Percentiles rank a stretch among this genome's conserved stretches.
These are phyloP conservation scores for Acanthosepion pharaonis DNA, from an alignment of 2,888 invertebrate species.

Conservation along the genomic window DNA sequence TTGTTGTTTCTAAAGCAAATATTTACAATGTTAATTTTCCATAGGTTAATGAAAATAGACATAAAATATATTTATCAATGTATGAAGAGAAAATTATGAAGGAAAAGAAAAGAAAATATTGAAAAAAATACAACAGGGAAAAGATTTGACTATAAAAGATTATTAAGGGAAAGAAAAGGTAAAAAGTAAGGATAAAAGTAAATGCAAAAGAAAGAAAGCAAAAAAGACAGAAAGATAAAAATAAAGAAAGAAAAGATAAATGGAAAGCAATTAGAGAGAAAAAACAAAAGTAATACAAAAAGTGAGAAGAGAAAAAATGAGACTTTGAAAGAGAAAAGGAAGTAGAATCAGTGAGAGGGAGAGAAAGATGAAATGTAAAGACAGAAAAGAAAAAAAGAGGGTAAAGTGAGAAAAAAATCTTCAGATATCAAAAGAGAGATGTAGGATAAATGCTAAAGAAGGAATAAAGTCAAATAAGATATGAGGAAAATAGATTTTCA, in stretches of 20 bases:
- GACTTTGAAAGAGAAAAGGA: not conserved
- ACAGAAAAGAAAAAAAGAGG: not conserved
- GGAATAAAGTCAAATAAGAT: too few relatives aligned
- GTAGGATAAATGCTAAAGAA: not conserved
- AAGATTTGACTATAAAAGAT: too few relatives aligned
- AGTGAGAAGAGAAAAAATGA: not conserved
- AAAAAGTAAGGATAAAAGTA: not conserved
- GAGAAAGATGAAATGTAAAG: not conserved
- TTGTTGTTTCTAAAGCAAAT: not conserved
- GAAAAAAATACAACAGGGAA: not conserved
- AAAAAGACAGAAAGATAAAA: too few relatives aligned
- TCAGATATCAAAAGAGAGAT: not conserved
- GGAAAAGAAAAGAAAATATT: not conserved
- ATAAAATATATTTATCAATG: not conserved
- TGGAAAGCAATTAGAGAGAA: not conserved
- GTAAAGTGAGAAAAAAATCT: not conserved
- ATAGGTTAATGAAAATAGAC: not conserved
- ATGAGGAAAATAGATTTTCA: too few relatives aligned
- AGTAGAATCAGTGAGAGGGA: not conserved
- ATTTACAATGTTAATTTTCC: not conserved
- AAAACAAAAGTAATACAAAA: not conserved
- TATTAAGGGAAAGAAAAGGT: not conserved
- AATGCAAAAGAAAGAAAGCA: not conserved
- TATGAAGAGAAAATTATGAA: not conserved
- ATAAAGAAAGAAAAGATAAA: too few relatives aligned